These are phyloP conservation scores for Lypha dubia DNA, from an alignment of 2,888 invertebrate species.

Conservation along the genomic window DNA sequence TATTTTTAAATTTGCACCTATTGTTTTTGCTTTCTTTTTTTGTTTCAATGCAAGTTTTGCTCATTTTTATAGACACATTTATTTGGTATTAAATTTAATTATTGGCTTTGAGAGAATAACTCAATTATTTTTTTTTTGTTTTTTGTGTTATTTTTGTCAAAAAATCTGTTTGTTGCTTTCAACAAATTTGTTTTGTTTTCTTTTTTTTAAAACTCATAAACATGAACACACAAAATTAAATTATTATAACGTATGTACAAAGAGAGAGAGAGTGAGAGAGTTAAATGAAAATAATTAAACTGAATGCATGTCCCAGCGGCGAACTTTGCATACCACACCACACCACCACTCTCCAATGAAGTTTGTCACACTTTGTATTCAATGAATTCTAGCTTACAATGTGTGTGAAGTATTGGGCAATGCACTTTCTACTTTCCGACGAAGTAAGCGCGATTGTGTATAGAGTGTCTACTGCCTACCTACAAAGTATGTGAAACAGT, in stretches of 20 bases:
- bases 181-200: background rate
- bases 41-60: background rate
- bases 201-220: background rate
- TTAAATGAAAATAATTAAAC: background rate
- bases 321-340: too few species aligned
- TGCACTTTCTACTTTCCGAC: too few species aligned
- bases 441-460: too few species aligned
- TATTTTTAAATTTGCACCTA: background rate
- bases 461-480: too few species aligned
- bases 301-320: too few species aligned
- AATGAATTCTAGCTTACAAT: too few species aligned
- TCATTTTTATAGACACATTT: background rate
- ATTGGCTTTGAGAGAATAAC: slow-evolving; percentile 23
- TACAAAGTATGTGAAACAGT: too few species aligned
- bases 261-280: too few species aligned
- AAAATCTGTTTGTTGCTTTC: background rate
- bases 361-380: too few species aligned
- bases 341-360: too few species aligned
- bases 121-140: slow-evolving; percentile 7
- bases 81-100: background rate
- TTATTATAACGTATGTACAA: slow-evolving; percentile 1
- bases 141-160: background rate
- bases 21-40: background rate
- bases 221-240: background rate
- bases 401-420: too few species aligned